Evolutionary conservation across 1,140 invertebrate genomes (phyloP), one percentile per base, ranked within the genome.

Genomic region (Drosophila pseudoananassae): DNA sequence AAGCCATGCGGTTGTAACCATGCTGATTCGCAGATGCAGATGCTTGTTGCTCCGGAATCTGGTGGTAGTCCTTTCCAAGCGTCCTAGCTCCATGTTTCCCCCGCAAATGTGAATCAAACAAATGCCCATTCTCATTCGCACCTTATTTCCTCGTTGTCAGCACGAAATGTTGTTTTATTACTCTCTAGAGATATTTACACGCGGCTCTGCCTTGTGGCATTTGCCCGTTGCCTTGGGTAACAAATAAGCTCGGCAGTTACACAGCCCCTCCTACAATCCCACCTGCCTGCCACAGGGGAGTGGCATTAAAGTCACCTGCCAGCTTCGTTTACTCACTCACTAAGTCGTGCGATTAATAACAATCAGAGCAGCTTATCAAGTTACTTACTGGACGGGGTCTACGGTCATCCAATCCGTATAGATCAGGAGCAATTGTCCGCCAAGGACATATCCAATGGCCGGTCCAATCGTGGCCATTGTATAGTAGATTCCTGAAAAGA

Each of bases 381-480:
- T 75, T 50, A 94, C 95, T 95, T 92, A 96, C 95, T 93, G 92
- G 40, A 91, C 80, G 0, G 94, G 90, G 78, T 95, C 93, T 5
- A 95, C 93, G 17, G 91, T 92, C 15, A 94, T 90, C 71, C 96
- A 95, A 82, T 97, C 96, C 12, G 95, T 95, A 89, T 97, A 96
- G 33, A 97, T 93, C 76, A 95, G 94, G 46, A 97, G 92, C 78
- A 97, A 93, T 90, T 96, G 94, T 0, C 95, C 95, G 2, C 96
- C 96, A 2, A 96, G 78, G 4, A 97, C 93, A 91, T 96, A 97
- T 10, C 96, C 97, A 56, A 96, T 89, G 12, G 96, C 96, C 27
- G 96, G 96, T 14, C 97, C 97, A 78, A 97, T 93, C 25, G 97
- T 94, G 3, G 96, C 95, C 94, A 96, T 96, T 10, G 95, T 95